Evolutionary conservation across 2,797 vertebrate species (phyloP).

Genomic region (Melopsittacus undulatus): DNA sequence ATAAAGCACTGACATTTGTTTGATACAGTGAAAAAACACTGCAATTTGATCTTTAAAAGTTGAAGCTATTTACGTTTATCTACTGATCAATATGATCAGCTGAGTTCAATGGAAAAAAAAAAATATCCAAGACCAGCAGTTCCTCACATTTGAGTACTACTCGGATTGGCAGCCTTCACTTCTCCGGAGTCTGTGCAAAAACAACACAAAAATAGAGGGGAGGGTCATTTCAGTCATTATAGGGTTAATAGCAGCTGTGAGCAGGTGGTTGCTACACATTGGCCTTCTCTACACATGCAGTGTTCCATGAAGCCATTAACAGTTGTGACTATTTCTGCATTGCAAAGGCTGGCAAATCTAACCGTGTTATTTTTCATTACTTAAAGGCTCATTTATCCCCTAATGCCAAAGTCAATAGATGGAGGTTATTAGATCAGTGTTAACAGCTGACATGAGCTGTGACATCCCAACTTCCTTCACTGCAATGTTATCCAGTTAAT

Average conservation of each 20-base stretch:
- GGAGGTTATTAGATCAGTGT: conserved; percentile 74
- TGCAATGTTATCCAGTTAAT: conserved; percentile 80
- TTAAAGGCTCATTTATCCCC: conserved; percentile 66
- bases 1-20: conserved; percentile 88
- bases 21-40: conserved; percentile 96
- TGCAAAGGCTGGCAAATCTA: conserved; percentile 68
- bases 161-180: conserved; percentile 90
- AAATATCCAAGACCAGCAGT: conserved; percentile 83
- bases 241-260: conserved; percentile 82
- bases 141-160: conserved; percentile 86
- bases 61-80: conserved; percentile 87
- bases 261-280: conserved; percentile 76
- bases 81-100: conserved; percentile 99
- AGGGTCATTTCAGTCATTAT: conserved; percentile 82
- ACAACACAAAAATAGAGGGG: conserved; percentile 79
- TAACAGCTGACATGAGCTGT: conserved; percentile 75
- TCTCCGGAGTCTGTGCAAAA: conserved; percentile 87
- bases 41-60: conserved; percentile 85
- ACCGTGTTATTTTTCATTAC: conserved; percentile 42
- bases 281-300: conserved; percentile 78
- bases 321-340: conserved; percentile 70
- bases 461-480: conserved; percentile 80
- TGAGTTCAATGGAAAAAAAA: conserved; percentile 85
- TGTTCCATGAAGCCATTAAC: conserved; percentile 71
- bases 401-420: conserved; percentile 65